Percentiles rank a stretch among this genome's conserved stretches.
Evolutionary conservation across 92 coral and sea anemone species (phyloP).

Genomic region (Epizoanthus stellaris): DNA sequence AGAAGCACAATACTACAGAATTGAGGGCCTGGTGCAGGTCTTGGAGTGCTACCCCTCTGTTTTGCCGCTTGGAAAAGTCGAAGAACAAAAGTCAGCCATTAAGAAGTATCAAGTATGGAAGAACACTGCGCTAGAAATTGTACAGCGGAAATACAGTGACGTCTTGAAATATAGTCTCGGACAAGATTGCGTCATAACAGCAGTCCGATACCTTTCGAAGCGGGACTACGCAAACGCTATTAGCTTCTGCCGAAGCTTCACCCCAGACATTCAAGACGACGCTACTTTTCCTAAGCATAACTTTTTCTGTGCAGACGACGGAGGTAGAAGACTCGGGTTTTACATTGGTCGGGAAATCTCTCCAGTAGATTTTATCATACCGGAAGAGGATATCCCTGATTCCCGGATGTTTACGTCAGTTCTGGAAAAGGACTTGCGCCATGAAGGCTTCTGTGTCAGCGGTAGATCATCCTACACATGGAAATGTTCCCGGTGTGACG

Average conservation of each 20-base stretch:
- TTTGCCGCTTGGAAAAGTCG: conserved; percentile 58
- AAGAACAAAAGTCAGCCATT: conserved; percentile 69
- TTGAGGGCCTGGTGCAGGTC: conserved; percentile 69
- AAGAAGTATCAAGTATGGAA: conserved; percentile 75
- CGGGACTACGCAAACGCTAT: conserved; percentile 59
- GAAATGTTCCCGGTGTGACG: conserved; percentile 80
- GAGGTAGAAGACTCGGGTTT: conserved; percentile 62
- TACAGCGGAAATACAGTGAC: conserved; percentile 67
- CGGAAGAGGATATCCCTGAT: conserved; percentile 75
- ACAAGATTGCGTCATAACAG: conserved; percentile 73
- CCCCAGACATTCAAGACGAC: conserved; percentile 18
- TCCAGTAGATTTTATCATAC: conserved; percentile 71
- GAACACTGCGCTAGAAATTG: conserved; percentile 52
- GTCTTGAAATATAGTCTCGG: conserved; percentile 73
- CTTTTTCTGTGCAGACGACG: conserved; percentile 73
- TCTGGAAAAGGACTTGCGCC: conserved; percentile 79
- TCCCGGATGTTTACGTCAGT: conserved; percentile 77
- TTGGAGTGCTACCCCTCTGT: conserved; percentile 80
- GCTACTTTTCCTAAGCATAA: conserved; percentile 56
- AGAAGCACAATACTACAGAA: conserved; percentile 85
- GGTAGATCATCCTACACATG: conserved; percentile 82
- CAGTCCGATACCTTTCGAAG: conserved; percentile 69
- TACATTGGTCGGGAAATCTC: conserved; percentile 76
- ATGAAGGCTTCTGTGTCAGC: conserved; percentile 86
- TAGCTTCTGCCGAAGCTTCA: conserved; percentile 55